phyloP scores from a whole-genome alignment of 1,140 invertebrate genomes.

The Apis dorsata region DNA sequence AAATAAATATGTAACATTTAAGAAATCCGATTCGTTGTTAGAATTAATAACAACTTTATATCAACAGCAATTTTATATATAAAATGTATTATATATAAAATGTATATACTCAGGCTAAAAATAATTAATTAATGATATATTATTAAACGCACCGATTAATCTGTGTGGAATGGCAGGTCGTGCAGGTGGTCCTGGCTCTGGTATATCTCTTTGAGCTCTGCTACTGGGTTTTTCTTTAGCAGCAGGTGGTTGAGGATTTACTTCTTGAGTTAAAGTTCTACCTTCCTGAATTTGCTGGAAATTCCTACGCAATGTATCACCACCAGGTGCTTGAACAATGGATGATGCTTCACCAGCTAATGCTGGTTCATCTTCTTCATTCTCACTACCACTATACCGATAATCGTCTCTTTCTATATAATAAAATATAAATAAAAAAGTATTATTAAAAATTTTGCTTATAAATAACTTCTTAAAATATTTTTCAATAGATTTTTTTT shows the following conservation, averaged over 20 bases:
- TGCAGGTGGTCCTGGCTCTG: conserved; percentile 90
- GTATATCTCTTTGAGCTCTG: conserved; percentile 79
- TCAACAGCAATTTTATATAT: background rate
- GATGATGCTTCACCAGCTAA: conserved; percentile 93
- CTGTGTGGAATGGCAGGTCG: conserved; percentile 92
- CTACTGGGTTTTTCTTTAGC: conserved; percentile 80
- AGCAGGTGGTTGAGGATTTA: conserved; percentile 80
- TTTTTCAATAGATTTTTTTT: background rate
- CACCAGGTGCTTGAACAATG: conserved; percentile 93
- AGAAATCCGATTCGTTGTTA: background rate
- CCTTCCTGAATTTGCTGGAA: conserved; percentile 98
- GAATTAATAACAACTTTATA: background rate
- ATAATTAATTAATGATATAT: background rate
- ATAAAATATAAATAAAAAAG: conserved; percentile 5
- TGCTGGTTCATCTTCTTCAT: conserved; percentile 92
- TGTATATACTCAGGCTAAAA: background rate
- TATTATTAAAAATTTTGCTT: background rate
- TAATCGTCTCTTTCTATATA: conserved; percentile 87
- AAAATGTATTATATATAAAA: background rate
- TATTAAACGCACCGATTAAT: conserved; percentile 84
- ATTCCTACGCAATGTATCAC: conserved; percentile 95
- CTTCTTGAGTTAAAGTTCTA: conserved; percentile 83
- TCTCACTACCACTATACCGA: conserved; percentile 92
- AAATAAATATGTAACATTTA: conserved; percentile 49
- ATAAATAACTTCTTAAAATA: background rate